phyloP scores from a whole-genome alignment of 2,888 invertebrate genomes.

The Sicus ferrugineus region DNA sequence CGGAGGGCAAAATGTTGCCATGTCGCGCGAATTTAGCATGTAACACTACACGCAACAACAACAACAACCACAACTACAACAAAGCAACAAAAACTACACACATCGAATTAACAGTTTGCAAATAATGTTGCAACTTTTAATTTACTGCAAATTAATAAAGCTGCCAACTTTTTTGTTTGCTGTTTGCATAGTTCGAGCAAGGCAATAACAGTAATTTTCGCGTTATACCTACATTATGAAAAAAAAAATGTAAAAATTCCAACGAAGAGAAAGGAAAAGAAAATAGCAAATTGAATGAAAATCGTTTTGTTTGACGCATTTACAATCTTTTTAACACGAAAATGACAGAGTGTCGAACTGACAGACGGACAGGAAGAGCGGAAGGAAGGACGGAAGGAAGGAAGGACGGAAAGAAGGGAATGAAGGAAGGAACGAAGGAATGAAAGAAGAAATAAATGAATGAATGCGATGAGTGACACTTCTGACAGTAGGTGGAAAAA shows the following conservation, averaged over 20 bases:
- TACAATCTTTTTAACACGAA: too few species aligned
- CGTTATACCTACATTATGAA: too few species aligned
- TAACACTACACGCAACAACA: not conserved
- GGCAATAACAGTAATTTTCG: slow-evolving; percentile 9
- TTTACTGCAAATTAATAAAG: slow-evolving; percentile 41
- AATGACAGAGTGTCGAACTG: too few species aligned
- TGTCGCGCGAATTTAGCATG: not conserved
- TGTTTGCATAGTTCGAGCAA: not conserved
- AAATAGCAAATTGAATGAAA: not conserved
- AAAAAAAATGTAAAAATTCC: not conserved
- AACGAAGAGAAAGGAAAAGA: not conserved
- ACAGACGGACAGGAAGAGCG: too few species aligned
- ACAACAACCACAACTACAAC: slow-evolving; percentile 9
- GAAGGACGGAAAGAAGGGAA: too few species aligned
- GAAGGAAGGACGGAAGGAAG: too few species aligned
- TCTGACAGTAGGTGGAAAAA: too few species aligned
- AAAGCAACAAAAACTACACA: not conserved
- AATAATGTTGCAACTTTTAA: slow-evolving; percentile 55
- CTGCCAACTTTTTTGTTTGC: slow-evolving; percentile 8
- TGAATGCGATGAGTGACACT: too few species aligned
- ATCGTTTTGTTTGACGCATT: not conserved
- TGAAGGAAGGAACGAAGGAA: too few species aligned
- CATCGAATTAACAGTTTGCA: slow-evolving; percentile 24
- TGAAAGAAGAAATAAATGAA: too few species aligned
- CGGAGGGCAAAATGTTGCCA: slow-evolving; percentile 11